These are phyloP conservation scores for Panthera tigris DNA, from an alignment of 2,113 vertebrate genomes.

Conservation along the genomic window DNA sequence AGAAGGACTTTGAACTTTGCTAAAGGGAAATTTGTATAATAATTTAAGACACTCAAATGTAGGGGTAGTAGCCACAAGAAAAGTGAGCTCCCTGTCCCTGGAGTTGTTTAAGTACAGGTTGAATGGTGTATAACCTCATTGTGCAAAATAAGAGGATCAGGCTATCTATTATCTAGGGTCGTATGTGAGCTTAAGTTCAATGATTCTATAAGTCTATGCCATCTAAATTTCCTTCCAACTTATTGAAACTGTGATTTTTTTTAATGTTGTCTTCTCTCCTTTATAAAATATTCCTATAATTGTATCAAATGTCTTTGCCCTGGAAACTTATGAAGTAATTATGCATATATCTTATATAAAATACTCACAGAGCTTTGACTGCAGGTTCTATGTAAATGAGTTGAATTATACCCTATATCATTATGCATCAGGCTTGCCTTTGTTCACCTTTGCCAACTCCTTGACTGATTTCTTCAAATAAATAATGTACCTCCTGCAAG, in stretches of 20 bases:
- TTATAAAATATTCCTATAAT: constrained; percentile 15
- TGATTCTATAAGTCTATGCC: neutral
- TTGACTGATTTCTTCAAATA: constrained; percentile 17
- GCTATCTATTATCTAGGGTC: neutral
- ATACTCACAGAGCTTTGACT: neutral
- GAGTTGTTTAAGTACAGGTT: neutral
- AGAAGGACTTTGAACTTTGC: neutral
- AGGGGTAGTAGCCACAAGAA: neutral
- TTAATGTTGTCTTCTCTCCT: neutral
- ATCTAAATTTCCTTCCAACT: neutral
- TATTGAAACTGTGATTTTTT: neutral
- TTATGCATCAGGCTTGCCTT: neutral
- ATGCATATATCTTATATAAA: neutral
- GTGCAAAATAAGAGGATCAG: neutral
- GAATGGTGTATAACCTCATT: neutral
- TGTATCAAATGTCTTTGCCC: neutral
- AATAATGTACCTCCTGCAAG: constrained; percentile 7
- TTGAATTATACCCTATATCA: neutral
- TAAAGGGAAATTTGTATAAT: neutral
- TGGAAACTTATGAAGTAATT: neutral
- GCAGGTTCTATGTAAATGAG: neutral
- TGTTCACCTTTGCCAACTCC: neutral
- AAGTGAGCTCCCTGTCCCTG: neutral
- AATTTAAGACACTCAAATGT: neutral
- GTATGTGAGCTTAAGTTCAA: neutral